Conservation (phyloP, 2,797 vertebrate species). For the Acanthurus leucopareius region DNA sequence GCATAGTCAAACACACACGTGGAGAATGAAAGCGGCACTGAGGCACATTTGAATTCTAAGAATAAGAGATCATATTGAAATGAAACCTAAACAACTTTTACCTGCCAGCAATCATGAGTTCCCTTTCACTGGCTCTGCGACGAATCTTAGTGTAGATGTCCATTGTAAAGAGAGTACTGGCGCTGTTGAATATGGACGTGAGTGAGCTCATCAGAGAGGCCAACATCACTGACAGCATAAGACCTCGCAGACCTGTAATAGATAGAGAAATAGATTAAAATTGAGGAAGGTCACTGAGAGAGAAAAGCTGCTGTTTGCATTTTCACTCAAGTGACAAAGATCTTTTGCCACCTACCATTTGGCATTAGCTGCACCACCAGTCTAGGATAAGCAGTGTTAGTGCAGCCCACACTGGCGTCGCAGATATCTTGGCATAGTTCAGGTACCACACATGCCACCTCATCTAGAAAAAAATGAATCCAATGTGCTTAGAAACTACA, state of each 20-base stretch:
- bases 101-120: constrained; percentile 95
- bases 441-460: constrained; percentile 91
- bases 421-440: constrained; percentile 83
- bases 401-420: constrained; percentile 90
- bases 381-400: constrained; percentile 94
- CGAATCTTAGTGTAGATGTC: constrained; percentile 95
- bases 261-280: constrained; percentile 7
- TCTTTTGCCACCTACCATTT: constrained; percentile 83
- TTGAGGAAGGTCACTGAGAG: fast-evolving
- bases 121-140: constrained; percentile 85
- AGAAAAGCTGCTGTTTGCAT: neutral
- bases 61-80: constrained; percentile 78
- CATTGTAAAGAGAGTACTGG: constrained; percentile 97
- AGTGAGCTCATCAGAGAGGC: constrained; percentile 98
- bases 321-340: neutral
- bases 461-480: constrained; percentile 81
- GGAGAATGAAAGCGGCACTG: neutral
- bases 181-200: constrained; percentile 97
- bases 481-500: no score
- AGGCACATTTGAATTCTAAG: neutral
- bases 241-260: constrained; percentile 91
- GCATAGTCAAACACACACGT: constrained; percentile 15
- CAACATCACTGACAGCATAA: constrained; percentile 98
- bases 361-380: constrained; percentile 96
- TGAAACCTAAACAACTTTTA: constrained; percentile 46